Base-by-base conservation (phyloP, 2,797 vertebrate genomes). In the Tiaroga cobitis region DNA sequence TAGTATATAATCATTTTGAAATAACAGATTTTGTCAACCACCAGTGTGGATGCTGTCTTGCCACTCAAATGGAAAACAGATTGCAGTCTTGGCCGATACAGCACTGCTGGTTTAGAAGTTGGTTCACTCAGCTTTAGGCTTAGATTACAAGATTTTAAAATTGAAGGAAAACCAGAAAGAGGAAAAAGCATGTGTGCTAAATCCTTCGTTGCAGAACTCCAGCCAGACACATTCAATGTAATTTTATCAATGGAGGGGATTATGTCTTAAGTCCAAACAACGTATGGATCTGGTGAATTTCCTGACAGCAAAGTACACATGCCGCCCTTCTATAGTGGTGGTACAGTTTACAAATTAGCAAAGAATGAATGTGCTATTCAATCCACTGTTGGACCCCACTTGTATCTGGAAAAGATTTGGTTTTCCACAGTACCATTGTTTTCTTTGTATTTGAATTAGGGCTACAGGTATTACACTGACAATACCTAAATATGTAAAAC, bases 101-200 rank as follows among this genome's bases (percentile, higher is more conserved):
- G 84, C 92, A 73, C 32, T 92, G 92, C 96, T 95, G 96, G 95
- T 96, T 97, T 96, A 94, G 95, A 96, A 95, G 93, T 95, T 95
- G 94, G 93, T 96, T 96, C 95, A 95, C 95, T 95, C 96, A 95
- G 93, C 96, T 97, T 95, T 92, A 94, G 95, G 96, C 96, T 97
- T 97, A 96, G 96, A 97, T 98, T 97, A 97, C 97, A 97, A 97
- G 96, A 98, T 97, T 95, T 97, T 95, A 95, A 97, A 98, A 98
- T 97, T 95, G 96, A 97, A 97, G 96, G 95, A 96, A 97, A 97
- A 97, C 94, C 94, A 90, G 93, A 95, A 93, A 94, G 89, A 93
- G 92, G 93, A 89, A 95, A 95, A 93, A 96, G 91, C 95, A 96
- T 97, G 94, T 96, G 95, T 92, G 90, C 93, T 87, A 95, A 94